phyloP scores from a whole-genome alignment of 2,797 vertebrate species.

The Darevskia nairensis region DNA sequence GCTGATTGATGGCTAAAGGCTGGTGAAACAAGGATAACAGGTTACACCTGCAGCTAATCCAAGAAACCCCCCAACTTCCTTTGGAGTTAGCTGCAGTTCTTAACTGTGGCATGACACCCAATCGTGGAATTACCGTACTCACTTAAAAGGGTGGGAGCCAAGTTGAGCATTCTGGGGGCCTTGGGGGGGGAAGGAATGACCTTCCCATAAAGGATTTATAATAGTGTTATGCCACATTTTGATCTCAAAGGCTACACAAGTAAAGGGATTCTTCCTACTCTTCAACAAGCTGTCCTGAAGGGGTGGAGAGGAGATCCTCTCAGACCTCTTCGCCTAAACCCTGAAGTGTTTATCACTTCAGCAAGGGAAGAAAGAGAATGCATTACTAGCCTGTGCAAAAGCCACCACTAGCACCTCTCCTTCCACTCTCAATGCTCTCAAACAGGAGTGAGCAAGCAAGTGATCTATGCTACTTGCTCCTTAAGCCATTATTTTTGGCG shows the following conservation, averaged over 20 bases:
- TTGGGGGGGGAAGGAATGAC: background rate
- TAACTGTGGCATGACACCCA: background rate
- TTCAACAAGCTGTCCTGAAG: no score
- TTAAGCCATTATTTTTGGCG: no score
- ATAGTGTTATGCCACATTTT: background rate
- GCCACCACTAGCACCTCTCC: no score
- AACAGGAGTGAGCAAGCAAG: no score
- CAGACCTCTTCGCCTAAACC: no score
- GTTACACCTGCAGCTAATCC: slow-evolving; percentile 23
- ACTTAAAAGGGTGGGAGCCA: background rate
- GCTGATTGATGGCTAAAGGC: slow-evolving; percentile 13
- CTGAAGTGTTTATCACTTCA: no score
- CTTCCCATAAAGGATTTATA: background rate
- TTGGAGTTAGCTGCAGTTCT: background rate
- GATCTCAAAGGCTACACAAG: background rate
- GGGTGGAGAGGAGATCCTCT: no score
- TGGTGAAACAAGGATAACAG: slow-evolving; percentile 29
- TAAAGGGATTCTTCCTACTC: no score
- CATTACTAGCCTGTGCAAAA: no score
- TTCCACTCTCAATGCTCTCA: no score
- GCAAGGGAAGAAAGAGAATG: no score
- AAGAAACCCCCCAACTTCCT: slow-evolving; percentile 22
- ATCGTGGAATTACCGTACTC: background rate
- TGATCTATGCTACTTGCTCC: no score
- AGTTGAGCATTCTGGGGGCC: background rate